phyloP scores from a whole-genome alignment of 1,140 invertebrate species.

The Holotrichia oblita region DNA sequence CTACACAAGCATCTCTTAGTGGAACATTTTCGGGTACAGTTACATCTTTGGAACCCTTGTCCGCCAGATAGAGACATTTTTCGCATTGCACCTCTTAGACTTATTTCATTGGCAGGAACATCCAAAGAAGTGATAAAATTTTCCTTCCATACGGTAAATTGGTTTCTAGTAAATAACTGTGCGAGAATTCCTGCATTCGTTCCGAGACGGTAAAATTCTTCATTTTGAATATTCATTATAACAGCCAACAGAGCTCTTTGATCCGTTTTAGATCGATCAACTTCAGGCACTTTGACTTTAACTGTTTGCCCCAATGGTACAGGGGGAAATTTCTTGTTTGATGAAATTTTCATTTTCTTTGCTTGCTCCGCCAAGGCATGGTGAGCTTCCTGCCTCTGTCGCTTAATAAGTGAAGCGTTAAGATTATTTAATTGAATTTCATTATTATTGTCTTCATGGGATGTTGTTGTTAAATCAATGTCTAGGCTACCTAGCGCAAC shows the following conservation, averaged over 20 bases:
- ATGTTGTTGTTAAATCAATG: no score
- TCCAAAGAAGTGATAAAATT: constrained; percentile 40
- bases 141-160: constrained; percentile 41
- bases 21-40: constrained; percentile 47
- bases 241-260: not conserved
- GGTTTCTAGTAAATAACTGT: constrained; percentile 21
- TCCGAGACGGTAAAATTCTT: constrained; percentile 26
- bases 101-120: constrained; percentile 38
- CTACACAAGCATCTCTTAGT: constrained; percentile 50
- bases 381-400: no score
- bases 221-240: constrained; percentile 2
- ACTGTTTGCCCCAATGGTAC: no score
- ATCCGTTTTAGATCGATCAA: not conserved
- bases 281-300: not conserved
- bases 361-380: no score
- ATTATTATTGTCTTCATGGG: no score
- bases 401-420: no score
- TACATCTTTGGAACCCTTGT: constrained; percentile 50
- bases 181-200: constrained; percentile 13
- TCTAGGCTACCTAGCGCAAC: no score
- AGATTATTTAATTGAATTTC: no score
- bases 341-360: no score
- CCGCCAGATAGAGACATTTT: constrained; percentile 45
- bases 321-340: no score
- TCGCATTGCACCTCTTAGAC: constrained; percentile 42